Base-by-base conservation (phyloP, 2,888 invertebrate species). In the Leptopilina myrica region DNA sequence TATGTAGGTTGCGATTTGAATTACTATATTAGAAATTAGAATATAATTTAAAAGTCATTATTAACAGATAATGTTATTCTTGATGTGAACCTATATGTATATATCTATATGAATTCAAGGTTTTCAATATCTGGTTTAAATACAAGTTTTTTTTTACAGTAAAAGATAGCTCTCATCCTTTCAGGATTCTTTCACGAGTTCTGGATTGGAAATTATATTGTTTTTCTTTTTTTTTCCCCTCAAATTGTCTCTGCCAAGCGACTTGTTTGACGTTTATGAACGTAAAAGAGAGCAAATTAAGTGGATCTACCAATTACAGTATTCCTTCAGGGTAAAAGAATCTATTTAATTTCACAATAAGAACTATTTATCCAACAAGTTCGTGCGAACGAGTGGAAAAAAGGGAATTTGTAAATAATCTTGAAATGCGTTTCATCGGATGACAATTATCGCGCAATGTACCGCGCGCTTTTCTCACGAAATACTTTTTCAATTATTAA, bases 301-400 rank as follows among this genome's bases (percentile, higher is more conserved):
- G 56, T 73, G 73, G 33, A 33, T 73, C 33, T 73, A 56, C 56
- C 56, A 73, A 73, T 73, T 73, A 73, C 73, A 73, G 33, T 73
- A 53, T 53, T 73, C 73, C 56, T 56, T 73, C 33, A 14, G 49
- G 33, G 33, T 56, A 33, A 33, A 73, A 73, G 73, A 56, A 56
- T 56, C 26, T n/a, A 73, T 56, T 73, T 33, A 33, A 73, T 56
- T 56, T 26, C 56, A 53, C n/a, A 73, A 73, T 26, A 73, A 56
- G 26, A 56, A 56, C 33, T 53, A 73, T 73, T 73, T 73, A 73
- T 53, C 56, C 49, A 56, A 73, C n/a, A 33, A 73, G 56, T 73
- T 73, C 53, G 33, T n/a, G 11, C n/a, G 56, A 73, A 20, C 20
- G 33, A 53, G 12, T 11, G 49, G 4, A n/a, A 56, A 56, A 33